Base-by-base conservation (phyloP, 2,797 vertebrate species). In the Sebastes cheni region DNA sequence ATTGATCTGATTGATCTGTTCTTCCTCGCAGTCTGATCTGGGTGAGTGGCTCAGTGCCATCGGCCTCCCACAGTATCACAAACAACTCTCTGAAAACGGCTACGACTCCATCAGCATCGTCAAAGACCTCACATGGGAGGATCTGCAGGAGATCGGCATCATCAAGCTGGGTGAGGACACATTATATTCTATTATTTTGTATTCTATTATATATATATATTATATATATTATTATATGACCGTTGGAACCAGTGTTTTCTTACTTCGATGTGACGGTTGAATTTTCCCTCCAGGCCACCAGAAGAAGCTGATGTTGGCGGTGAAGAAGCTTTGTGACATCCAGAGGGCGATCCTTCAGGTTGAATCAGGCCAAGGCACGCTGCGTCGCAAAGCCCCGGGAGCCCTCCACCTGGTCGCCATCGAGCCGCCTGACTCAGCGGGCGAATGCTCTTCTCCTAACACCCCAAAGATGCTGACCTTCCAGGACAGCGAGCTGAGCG, bases 251-350 rank as follows among this genome's bases (percentile, higher is more conserved):
- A 6, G 55, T 60, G 55, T 4, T 6, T n/a, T 54, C 14, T 59
- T 5, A 27, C 16, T 23, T 5, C 29, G 27, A 18, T 80, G 2
- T 72, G 13, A 55, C 39, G 1, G 8, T 5, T 62, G 8, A 1
- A 4, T 27, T 30, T 83, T 56, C 8, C 32, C 72, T 39, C 1
- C 91, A 99, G 98, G 98, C 13, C 98, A 99, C 86, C 98, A 99
- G 92, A 99, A 99, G 95, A 99, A 99, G 96, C 95, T 99, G 83
- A 99, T 99, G 97, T 80, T 99, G 87, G 98, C 97, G 0, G 98
- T 99, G 77, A 98, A 96, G 94, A 97, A 97, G 88, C 94, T 99
- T 80, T 95, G 91, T 42, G 96, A 99, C 81, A 93, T 99, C 50
- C 96, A 96, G 67, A 95, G 96, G 80, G 96, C 91, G 0, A 52